These are phyloP conservation scores for Galeopsomyia nigrocyanea DNA, from an alignment of 2,888 invertebrate genomes.

Conservation along the genomic window DNA sequence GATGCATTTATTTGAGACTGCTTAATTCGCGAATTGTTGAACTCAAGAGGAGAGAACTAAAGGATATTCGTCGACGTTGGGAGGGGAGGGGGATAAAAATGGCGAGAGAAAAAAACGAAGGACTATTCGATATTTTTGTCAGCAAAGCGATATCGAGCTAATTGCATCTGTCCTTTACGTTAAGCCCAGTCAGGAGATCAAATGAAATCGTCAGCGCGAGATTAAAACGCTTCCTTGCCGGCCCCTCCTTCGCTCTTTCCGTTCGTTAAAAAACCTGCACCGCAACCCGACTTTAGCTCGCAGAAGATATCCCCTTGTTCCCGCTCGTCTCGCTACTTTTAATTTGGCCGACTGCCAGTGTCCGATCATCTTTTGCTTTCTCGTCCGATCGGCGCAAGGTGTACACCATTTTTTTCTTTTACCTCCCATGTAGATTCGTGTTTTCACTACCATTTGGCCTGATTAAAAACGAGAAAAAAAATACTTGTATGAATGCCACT, in stretches of 20 bases:
- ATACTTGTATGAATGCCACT: neutral
- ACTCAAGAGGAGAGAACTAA: neutral
- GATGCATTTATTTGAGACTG: constrained; percentile 6
- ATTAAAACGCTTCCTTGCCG: constrained; percentile 42
- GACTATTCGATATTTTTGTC: constrained; percentile 65
- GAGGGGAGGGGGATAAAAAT: constrained; percentile 2
- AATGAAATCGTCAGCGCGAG: constrained; percentile 49
- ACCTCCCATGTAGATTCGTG: no score
- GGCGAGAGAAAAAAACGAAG: constrained; percentile 10
- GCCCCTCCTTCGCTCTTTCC: constrained; percentile 18
- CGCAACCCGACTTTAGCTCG: constrained; percentile 10
- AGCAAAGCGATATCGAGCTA: constrained; percentile 65
- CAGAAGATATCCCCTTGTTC: constrained; percentile 20
- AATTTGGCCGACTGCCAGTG: constrained; percentile 46
- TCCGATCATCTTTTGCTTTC: constrained; percentile 31
- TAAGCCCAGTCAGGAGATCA: constrained; percentile 55
- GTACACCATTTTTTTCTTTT: constrained; percentile 4
- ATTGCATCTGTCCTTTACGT: constrained; percentile 66
- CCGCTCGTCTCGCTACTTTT: constrained; percentile 32
- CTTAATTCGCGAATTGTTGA: constrained; percentile 8
- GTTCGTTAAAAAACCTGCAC: constrained; percentile 28
- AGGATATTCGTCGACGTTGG: neutral
- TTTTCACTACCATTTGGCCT: neutral
- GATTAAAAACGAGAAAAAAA: constrained; percentile 6
- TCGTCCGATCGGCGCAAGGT: constrained; percentile 24